phyloP scores from a whole-genome alignment of 2,888 invertebrate genomes.

The Nomada ruficornis region DNA sequence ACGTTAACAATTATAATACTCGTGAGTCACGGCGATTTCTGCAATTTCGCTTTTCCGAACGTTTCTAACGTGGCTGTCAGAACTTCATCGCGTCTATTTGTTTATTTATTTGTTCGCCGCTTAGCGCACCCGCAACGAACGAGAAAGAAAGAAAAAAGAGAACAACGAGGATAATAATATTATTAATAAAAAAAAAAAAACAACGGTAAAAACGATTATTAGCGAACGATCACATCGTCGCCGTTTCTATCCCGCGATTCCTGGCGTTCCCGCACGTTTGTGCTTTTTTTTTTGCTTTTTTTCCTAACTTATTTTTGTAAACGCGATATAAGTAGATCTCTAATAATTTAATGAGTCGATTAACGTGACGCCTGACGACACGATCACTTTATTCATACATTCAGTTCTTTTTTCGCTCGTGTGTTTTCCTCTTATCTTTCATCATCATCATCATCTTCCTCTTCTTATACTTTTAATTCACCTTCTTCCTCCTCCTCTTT shows the following conservation, averaged over 20 bases:
- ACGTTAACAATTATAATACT: constrained; percentile 48
- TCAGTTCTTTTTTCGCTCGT: background rate
- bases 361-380: constrained; percentile 78
- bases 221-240: constrained; percentile 67
- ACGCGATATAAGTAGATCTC: constrained; percentile 73
- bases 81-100: background rate
- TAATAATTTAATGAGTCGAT: constrained; percentile 81
- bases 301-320: constrained; percentile 46
- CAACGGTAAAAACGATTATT: constrained; percentile 54
- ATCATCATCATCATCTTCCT: background rate
- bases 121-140: constrained; percentile 33
- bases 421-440: too few species aligned
- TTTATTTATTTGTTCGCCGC: background rate
- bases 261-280: constrained; percentile 31
- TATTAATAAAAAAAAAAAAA: constrained; percentile 34
- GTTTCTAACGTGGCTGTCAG: background rate
- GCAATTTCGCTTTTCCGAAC: constrained; percentile 1
- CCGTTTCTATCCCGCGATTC: constrained; percentile 29
- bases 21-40: constrained; percentile 37
- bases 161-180: constrained; percentile 42
- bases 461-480: background rate
- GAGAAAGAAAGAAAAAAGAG: constrained; percentile 56
- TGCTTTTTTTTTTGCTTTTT: constrained; percentile 28
- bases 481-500: constrained; percentile 24
- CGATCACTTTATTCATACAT: constrained; percentile 60